Conservation (phyloP, 2,797 vertebrate genomes). For the Semotilus atromaculatus region DNA sequence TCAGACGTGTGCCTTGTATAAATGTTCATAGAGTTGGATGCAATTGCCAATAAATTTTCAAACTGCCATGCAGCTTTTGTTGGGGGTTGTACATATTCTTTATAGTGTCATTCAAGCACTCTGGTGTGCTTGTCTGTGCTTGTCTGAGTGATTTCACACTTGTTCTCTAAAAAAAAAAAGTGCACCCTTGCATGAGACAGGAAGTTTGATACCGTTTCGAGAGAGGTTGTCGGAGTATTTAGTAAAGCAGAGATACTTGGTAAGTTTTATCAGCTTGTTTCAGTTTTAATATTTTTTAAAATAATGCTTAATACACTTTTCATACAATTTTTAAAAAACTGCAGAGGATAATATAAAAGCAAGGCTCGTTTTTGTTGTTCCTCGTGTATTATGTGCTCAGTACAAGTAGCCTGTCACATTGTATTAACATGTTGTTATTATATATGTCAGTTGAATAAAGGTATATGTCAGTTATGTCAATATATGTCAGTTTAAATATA, state of each 20-base stretch:
- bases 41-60: slow-evolving; percentile 34
- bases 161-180: neutral
- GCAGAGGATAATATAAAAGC: neutral
- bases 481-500: too few relatives aligned
- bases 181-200: neutral
- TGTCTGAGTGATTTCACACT: neutral
- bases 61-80: neutral
- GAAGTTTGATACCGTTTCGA: neutral
- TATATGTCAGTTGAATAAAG: neutral
- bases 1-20: slow-evolving; percentile 41
- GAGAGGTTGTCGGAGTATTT: too few relatives aligned
- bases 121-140: neutral
- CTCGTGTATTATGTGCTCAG: neutral
- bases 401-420: too few relatives aligned
- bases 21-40: slow-evolving; percentile 16
- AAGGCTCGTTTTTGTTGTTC: neutral
- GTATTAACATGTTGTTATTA: neutral
- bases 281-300: fast-evolving
- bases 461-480: too few relatives aligned
- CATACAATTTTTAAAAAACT: too few relatives aligned
- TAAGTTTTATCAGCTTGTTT: neutral
- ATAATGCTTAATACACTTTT: too few relatives aligned
- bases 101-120: neutral
- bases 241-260: neutral
- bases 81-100: neutral